A percentile compares a stretch with the other conserved stretches of the same genome.
These are phyloP conservation scores for Xerus rutilus DNA, from an alignment of 2,797 vertebrate species.

Conservation along the genomic window DNA sequence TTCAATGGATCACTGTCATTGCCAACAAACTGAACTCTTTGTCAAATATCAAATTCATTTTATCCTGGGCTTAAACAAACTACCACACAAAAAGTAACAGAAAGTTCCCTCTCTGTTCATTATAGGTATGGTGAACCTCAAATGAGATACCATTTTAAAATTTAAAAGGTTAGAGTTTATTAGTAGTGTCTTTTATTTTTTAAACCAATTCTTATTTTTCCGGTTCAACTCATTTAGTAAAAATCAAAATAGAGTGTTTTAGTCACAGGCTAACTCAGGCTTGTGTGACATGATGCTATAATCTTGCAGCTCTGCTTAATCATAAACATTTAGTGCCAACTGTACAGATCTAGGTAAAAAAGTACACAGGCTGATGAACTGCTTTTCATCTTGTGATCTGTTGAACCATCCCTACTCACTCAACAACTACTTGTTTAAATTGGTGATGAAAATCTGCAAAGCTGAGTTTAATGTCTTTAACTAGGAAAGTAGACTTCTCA, in stretches of 20 bases:
- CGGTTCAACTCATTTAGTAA: background rate
- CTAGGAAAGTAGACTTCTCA: background rate
- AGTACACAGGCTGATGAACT: background rate
- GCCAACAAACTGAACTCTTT: background rate
- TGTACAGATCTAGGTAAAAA: background rate
- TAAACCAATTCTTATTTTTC: background rate
- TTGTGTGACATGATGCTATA: background rate
- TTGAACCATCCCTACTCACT: background rate
- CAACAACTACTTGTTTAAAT: constrained; percentile 1
- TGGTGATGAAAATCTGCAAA: background rate
- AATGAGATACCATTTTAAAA: background rate
- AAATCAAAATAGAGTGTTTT: constrained; percentile 5
- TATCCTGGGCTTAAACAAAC: background rate
- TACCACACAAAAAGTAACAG: background rate
- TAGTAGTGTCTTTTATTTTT: background rate
- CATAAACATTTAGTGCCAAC: background rate
- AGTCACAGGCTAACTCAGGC: background rate
- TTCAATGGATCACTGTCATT: background rate
- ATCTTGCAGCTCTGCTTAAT: background rate
- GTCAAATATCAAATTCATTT: constrained; percentile 43
- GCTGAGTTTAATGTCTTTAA: background rate
- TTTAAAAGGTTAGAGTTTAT: background rate
- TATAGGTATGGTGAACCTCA: background rate
- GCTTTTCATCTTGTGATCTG: background rate
- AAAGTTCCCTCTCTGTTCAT: background rate